phyloP scores from a whole-genome alignment of 1,140 invertebrate species.

The Nomia melanderi region DNA sequence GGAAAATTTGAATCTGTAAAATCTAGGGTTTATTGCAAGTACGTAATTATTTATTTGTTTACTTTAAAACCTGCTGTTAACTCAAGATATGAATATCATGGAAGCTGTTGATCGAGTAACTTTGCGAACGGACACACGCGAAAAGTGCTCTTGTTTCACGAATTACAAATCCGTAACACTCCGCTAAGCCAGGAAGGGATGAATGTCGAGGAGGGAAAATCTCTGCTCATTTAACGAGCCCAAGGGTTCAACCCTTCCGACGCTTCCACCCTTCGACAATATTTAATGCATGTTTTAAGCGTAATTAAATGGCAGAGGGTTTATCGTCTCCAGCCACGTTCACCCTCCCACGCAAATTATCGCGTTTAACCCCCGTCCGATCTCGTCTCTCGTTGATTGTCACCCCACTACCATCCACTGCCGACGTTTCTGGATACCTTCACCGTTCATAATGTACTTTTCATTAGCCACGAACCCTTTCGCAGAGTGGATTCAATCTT shows the following conservation, averaged over 20 bases:
- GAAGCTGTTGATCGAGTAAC: too few relatives aligned
- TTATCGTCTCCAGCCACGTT: constrained; percentile 65
- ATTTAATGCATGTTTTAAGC: constrained; percentile 78
- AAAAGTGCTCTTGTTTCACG: constrained; percentile 19
- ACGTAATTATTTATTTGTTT: too few relatives aligned
- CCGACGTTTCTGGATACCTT: constrained; percentile 37
- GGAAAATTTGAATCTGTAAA: too few relatives aligned
- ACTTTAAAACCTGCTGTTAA: too few relatives aligned
- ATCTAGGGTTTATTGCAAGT: too few relatives aligned
- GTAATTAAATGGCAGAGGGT: constrained; percentile 78
- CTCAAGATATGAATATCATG: too few relatives aligned
- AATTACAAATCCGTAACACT: constrained; percentile 55
- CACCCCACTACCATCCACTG: constrained; percentile 32
- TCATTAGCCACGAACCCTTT: constrained; percentile 76
- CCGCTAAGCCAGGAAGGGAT: constrained; percentile 18
- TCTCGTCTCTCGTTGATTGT: constrained; percentile 55
- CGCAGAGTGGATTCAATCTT: constrained; percentile 68
- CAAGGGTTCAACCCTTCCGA: constrained; percentile 76
- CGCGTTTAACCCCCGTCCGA: constrained; percentile 72
- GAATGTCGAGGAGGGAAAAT: constrained; percentile 66
- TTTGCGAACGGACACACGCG: not conserved
- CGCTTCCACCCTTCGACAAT: constrained; percentile 74
- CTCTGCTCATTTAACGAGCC: constrained; percentile 74
- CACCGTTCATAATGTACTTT: constrained; percentile 74
- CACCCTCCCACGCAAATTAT: constrained; percentile 77